A percentile compares a stretch with the other conserved stretches of the same genome.
phyloP scores from a whole-genome alignment of 1,140 invertebrate species.

The Drosophila burlai region DNA sequence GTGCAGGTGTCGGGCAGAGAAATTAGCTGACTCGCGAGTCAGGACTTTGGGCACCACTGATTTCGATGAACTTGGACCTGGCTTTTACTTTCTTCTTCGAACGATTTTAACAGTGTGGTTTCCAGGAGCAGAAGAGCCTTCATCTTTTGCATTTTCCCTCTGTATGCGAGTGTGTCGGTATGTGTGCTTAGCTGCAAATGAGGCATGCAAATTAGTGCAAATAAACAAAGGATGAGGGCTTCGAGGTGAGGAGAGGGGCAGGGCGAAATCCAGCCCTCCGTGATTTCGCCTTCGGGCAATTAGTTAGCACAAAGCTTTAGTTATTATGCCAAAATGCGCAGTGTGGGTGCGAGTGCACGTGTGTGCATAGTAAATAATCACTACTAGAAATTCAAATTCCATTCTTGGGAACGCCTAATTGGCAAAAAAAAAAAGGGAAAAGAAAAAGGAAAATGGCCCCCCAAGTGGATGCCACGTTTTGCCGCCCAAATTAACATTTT shows the following conservation, averaged over 20 bases:
- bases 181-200: constrained; percentile 62
- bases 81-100: background rate
- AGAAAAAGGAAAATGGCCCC: background rate
- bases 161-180: constrained; percentile 6
- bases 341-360: constrained; percentile 18
- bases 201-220: constrained; percentile 78
- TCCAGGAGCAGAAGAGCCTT: background rate
- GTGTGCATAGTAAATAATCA: constrained; percentile 68
- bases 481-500: constrained; percentile 32
- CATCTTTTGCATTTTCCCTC: constrained; percentile 2
- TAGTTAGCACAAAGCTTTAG: constrained; percentile 79
- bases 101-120: constrained; percentile 1
- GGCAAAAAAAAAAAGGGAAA: constrained; percentile 32
- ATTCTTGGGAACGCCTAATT: constrained; percentile 67
- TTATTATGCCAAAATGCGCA: constrained; percentile 70
- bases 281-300: constrained; percentile 68
- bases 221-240: constrained; percentile 43
- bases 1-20: no score
- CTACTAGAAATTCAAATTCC: constrained; percentile 75
- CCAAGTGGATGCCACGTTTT: constrained; percentile 13
- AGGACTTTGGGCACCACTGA: background rate
- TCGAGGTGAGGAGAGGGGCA: no score
- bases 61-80: background rate
- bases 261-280: constrained; percentile 6
- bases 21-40: no score